phyloP scores from a whole-genome alignment of 2,797 vertebrate genomes.

The Pangasius djambal region DNA sequence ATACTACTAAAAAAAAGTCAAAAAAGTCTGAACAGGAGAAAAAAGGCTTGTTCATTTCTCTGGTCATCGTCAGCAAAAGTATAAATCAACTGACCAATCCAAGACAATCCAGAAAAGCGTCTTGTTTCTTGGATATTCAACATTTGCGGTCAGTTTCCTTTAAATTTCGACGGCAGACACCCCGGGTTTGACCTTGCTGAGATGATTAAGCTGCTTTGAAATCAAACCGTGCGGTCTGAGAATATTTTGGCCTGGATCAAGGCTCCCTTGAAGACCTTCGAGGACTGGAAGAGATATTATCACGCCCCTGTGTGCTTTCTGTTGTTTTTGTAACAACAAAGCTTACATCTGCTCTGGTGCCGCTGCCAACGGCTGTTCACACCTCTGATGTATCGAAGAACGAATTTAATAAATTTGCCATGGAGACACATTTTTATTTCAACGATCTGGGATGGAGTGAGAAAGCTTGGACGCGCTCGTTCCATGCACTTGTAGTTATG shows the following conservation, averaged over 20 bases:
- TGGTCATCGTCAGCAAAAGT: neutral
- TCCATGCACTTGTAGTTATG: conserved; percentile 31
- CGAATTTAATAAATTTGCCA: conserved; percentile 55
- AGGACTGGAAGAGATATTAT: conserved; percentile 48
- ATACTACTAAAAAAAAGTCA: neutral
- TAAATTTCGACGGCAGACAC: conserved; percentile 34
- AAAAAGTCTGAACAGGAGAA: neutral
- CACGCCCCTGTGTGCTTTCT: conserved; percentile 48
- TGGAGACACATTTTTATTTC: conserved; percentile 42
- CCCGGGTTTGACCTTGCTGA: conserved; percentile 44
- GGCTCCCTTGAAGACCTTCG: conserved; percentile 46
- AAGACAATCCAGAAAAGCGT: conserved; percentile 1
- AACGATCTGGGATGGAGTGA: conserved; percentile 24
- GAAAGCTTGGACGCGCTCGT: conserved; percentile 32
- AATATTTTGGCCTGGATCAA: conserved; percentile 61
- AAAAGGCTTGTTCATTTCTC: neutral
- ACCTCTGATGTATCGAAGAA: conserved; percentile 50
- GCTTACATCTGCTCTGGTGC: conserved; percentile 37
- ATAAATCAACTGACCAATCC: conserved; percentile 17
- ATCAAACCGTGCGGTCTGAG: conserved; percentile 67
- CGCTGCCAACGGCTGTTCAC: conserved; percentile 53
- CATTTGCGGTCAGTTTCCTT: conserved; percentile 30
- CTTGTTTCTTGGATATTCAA: conserved; percentile 32
- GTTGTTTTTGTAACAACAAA: conserved; percentile 51
- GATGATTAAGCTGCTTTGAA: conserved; percentile 67